A percentile compares a stretch with the other conserved stretches of the same genome.
Evolutionary conservation across 2,797 vertebrate species (phyloP).

Genomic region (Nannoperca obscura): DNA sequence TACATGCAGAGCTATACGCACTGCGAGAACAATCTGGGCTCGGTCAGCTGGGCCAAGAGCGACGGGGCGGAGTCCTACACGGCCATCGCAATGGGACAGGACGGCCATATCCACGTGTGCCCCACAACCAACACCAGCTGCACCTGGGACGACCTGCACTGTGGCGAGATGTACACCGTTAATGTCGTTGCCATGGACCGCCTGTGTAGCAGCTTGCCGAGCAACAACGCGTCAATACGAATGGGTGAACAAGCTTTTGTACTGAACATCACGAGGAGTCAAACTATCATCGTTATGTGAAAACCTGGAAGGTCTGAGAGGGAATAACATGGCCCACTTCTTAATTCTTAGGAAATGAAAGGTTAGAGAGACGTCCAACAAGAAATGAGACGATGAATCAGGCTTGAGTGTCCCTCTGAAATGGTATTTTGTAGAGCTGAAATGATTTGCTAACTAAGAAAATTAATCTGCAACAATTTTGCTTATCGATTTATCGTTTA

Average conservation of each 20-base stretch:
- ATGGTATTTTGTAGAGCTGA: background rate
- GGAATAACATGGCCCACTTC: background rate
- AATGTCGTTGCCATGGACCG: slow-evolving; percentile 73
- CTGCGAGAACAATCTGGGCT: slow-evolving; percentile 79
- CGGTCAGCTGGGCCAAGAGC: slow-evolving; percentile 78
- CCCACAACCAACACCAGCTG: slow-evolving; percentile 74
- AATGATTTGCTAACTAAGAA: background rate
- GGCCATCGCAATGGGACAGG: slow-evolving; percentile 74
- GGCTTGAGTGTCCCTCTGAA: background rate
- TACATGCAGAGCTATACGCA: slow-evolving; percentile 64
- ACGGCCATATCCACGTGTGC: slow-evolving; percentile 71
- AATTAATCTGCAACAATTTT: background rate
- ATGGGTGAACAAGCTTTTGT: slow-evolving; percentile 74
- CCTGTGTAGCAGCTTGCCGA: slow-evolving; percentile 78
- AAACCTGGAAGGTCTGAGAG: background rate
- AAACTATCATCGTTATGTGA: fast-evolving
- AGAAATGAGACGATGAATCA: background rate
- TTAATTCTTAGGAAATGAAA: background rate
- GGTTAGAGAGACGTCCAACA: background rate
- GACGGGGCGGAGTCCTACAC: slow-evolving; percentile 82
- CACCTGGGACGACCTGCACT: slow-evolving; percentile 81
- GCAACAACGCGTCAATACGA: slow-evolving; percentile 76
- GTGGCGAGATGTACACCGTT: slow-evolving; percentile 81
- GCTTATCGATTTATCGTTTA: background rate
- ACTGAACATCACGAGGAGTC: background rate